Evolutionary conservation across 2,888 invertebrate species (phyloP), one percentile per base, ranked within the genome.

Genomic region (Andrena fulva): DNA sequence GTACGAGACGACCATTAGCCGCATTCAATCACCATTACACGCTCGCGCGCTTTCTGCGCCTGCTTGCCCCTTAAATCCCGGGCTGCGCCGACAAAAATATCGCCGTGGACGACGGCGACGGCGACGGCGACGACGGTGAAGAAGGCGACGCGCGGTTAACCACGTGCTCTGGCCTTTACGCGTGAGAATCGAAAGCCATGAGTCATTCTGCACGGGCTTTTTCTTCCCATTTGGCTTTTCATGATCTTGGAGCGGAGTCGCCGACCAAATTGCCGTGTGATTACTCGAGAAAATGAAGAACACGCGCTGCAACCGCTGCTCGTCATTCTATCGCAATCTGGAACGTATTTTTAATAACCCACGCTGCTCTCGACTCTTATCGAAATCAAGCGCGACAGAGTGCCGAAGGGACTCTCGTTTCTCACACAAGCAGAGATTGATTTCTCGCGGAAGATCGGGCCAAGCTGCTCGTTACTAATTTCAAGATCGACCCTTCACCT

Each of bases 21-120:
- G 88, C 89, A 89, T 90, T 90, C 90, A 88, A 90, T 90, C 90
- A 90, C 89, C 90, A 90, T 90, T 89, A 89, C 80, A 85, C 89
- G 87, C 85, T 88, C 77, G 81, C 83, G 84, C 82, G 82, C 87
- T 90, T 87, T 90, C 87, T 86, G 87, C 87, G 84, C 85, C 85
- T 89, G 74, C 87, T 84, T 71, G 87, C 68, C 73, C 77, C 85
- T 86, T 85, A 88, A 89, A 89, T 89, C 77, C 82, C 77, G 78
- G 60, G 50, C 80, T 29, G 64, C 70, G 71, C 69, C 79, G 74
- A 67, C 84, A 76, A 83, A 85, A 85, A 85, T 83, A 85, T 85
- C 80, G 69, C 74, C 64, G 59, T 20, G 42, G 29, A 76, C 69
- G 52, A 56, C 60, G 27, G 27, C 10, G 66, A 29, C 24, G 72